Percentiles rank a stretch among this genome's conserved stretches.
phyloP scores from a whole-genome alignment of 1,140 invertebrate genomes.

The Chironomus tepperi region DNA sequence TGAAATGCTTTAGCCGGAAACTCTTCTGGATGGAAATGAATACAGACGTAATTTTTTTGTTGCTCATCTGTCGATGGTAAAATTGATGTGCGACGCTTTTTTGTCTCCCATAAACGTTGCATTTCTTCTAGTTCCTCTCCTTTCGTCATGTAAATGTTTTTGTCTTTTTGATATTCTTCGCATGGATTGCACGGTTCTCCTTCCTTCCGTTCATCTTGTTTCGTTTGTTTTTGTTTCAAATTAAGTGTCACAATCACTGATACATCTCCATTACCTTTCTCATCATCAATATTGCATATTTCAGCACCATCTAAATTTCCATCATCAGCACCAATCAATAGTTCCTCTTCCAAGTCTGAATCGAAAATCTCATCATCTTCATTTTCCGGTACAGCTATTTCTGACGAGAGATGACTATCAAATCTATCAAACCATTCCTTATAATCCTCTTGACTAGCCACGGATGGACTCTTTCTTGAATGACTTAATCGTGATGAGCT shows the following conservation, averaged over 20 bases:
- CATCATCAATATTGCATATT: constrained; percentile 10
- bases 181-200: neutral
- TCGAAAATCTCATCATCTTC: constrained; percentile 27
- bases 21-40: constrained; percentile 1
- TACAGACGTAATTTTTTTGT: neutral
- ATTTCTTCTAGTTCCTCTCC: neutral
- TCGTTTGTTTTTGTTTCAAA: neutral
- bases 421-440: constrained; percentile 11
- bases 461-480: neutral
- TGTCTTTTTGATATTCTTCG: neutral
- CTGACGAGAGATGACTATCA: neutral
- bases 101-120: neutral
- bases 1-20: neutral
- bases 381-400: neutral
- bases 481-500: neutral
- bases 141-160: neutral
- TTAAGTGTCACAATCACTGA: neutral
- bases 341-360: constrained; percentile 36
- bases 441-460: constrained; percentile 16
- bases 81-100: neutral
- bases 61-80: constrained; percentile 1
- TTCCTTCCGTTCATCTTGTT: neutral
- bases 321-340: constrained; percentile 37
- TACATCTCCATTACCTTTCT: neutral
- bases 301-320: constrained; percentile 34